Percentiles rank a stretch among this genome's conserved stretches.
Conservation (phyloP, 2,888 invertebrate species). For the Willowsia nigromaculata region DNA sequence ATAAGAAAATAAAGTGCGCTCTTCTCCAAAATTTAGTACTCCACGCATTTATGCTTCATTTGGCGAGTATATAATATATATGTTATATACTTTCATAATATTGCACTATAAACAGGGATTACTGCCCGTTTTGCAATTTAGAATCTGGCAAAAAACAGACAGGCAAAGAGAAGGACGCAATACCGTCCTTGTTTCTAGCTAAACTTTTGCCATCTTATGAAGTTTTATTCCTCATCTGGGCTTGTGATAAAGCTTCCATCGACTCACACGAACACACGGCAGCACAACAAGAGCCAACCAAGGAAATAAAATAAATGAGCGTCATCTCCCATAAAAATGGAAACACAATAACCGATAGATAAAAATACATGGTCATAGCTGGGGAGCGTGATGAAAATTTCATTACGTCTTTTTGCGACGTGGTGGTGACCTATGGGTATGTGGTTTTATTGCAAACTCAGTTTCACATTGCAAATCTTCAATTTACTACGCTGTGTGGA, state of each 20-base stretch:
- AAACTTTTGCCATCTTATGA: not conserved
- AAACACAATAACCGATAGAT: not conserved
- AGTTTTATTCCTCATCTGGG: not conserved
- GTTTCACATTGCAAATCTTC: not conserved
- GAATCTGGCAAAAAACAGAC: not conserved
- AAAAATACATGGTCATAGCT: not conserved
- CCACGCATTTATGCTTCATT: slow-evolving; percentile 55
- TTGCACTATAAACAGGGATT: not conserved
- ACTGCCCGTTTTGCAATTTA: not conserved
- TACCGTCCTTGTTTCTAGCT: not conserved
- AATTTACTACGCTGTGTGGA: no score
- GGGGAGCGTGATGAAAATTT: slow-evolving; percentile 33
- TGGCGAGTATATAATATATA: not conserved
- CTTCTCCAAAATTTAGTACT: not conserved
- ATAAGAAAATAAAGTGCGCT: not conserved
- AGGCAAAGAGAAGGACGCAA: not conserved
- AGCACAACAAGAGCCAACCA: not conserved
- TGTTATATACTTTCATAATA: not conserved
- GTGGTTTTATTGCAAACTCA: slow-evolving; percentile 25
- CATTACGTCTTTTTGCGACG: not conserved
- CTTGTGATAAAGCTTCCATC: not conserved
- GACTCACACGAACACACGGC: not conserved
- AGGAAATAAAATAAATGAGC: slow-evolving; percentile 24
- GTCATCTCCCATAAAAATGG: not conserved
- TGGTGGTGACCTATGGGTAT: not conserved